Conservation (phyloP, 2,888 invertebrate genomes). For the Muscina levida region DNA sequence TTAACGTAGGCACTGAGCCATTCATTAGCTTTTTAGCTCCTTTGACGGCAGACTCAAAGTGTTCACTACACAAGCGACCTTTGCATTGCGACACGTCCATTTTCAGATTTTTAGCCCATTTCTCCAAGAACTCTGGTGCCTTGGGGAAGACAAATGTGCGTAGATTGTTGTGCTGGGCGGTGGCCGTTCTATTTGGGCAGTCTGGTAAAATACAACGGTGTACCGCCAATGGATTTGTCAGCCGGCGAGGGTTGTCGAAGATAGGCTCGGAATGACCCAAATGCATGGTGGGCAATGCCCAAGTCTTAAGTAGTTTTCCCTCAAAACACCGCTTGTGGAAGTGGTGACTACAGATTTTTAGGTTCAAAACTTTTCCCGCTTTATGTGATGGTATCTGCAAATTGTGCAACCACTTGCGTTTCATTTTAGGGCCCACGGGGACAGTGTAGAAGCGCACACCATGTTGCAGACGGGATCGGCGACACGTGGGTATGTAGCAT, state of each 20-base stretch:
- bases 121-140: slow-evolving; percentile 59
- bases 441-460: slow-evolving; percentile 73
- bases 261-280: slow-evolving; percentile 71
- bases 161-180: slow-evolving; percentile 70
- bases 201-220: slow-evolving; percentile 72
- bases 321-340: slow-evolving; percentile 75
- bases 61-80: slow-evolving; percentile 73
- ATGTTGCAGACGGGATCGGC: slow-evolving; percentile 72
- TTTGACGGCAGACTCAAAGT: slow-evolving; percentile 72
- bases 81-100: slow-evolving; percentile 70
- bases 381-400: slow-evolving; percentile 68
- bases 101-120: slow-evolving; percentile 73
- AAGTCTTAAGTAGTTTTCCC: slow-evolving; percentile 71
- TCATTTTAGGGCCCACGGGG: slow-evolving; percentile 69
- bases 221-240: slow-evolving; percentile 71
- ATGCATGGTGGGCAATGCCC: slow-evolving; percentile 74
- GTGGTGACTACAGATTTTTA: slow-evolving; percentile 72
- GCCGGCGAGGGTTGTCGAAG: slow-evolving; percentile 74
- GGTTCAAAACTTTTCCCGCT: slow-evolving; percentile 55
- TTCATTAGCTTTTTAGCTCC: slow-evolving; percentile 72
- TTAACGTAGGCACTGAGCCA: slow-evolving; percentile 74
- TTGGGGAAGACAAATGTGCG: slow-evolving; percentile 74
- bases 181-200: slow-evolving; percentile 70
- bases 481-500: slow-evolving; percentile 71
- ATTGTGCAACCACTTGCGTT: slow-evolving; percentile 75